phyloP scores from a whole-genome alignment of 2,113 vertebrate genomes.

The Tachuris rubrigastra region DNA sequence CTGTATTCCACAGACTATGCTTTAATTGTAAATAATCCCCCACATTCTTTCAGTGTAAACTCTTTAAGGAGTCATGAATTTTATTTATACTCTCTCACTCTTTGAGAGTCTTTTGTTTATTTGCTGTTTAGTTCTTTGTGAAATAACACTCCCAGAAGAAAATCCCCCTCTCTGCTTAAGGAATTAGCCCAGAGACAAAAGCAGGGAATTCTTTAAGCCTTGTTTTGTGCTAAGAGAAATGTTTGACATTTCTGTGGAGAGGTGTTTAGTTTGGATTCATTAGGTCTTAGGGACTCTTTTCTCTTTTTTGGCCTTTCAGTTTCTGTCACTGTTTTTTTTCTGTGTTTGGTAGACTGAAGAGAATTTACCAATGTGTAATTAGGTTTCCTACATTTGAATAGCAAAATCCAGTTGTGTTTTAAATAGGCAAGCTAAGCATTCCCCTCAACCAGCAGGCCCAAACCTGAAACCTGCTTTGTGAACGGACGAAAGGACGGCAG shows the following conservation, averaged over 20 bases:
- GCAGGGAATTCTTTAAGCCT: constrained; percentile 90
- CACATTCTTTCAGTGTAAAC: constrained; percentile 84
- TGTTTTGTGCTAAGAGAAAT: constrained; percentile 91
- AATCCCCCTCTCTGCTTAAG: constrained; percentile 92
- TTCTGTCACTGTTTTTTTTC: constrained; percentile 84
- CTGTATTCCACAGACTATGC: constrained; percentile 75
- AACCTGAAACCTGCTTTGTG: constrained; percentile 83
- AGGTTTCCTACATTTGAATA: constrained; percentile 91
- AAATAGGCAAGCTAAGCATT: constrained; percentile 82
- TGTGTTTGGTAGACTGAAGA: constrained; percentile 88
- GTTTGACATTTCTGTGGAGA: constrained; percentile 93
- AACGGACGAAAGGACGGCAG: constrained; percentile 64
- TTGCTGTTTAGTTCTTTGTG: constrained; percentile 88
- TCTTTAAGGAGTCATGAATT: constrained; percentile 89
- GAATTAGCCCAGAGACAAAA: constrained; percentile 95
- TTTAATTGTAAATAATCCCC: constrained; percentile 86
- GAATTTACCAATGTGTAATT: constrained; percentile 95
- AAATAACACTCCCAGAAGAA: constrained; percentile 85
- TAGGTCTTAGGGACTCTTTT: constrained; percentile 88
- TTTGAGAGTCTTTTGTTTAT: constrained; percentile 89
- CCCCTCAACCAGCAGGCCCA: constrained; percentile 81
- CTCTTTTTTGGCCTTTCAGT: constrained; percentile 82
- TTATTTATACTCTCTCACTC: constrained; percentile 87
- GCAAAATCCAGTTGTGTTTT: constrained; percentile 89
- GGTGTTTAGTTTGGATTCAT: constrained; percentile 98